Evolutionary conservation across 2,797 vertebrate genomes (phyloP), one percentile per base, ranked within the genome.

Genomic region (Podargus strigoides): DNA sequence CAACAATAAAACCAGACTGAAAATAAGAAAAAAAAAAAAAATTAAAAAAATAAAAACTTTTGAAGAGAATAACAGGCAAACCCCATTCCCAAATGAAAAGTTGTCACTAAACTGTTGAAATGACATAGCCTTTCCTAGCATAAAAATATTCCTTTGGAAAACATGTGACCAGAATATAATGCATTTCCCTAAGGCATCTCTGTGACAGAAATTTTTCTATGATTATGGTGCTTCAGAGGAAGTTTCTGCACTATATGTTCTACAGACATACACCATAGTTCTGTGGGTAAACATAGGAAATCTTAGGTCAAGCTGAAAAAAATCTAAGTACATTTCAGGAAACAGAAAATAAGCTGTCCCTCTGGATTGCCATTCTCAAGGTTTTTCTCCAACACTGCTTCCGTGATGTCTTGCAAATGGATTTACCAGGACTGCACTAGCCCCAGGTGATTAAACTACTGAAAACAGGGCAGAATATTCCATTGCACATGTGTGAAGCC

Each of bases 361-460:
- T 62, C 79, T 85, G 76, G 88, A 73, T 74, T 78, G 46, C 52
- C 44, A 78, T 85, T 91, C 50, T 79, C 73, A 81, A 87, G 52
- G 21, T 88, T 91, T 80, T 96, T 83, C 81, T 94, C 12, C 70
- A 94, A 0, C 30, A 41, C 26, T 93, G 59, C 63, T 94, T 94
- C 94, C 28, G 27, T 89, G 74, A 95, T 93, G 77, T 74, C 67
- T 89, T 94, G 77, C 49, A 94, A 96, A 97, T 96, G 83, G 77
- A 66, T 96, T 96, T 95, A 95, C 87, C 94, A 96, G 94, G 60
- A 66, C 58, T 85, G 64, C 46, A 21, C 15, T 59, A 39, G 41
- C 63, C 90, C 81, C 89, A 59, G 49, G 66, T 84, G 95, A 90
- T 56, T 74, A 94, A 85, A 97, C 93, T 89, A 93, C 94, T 93